These are phyloP conservation scores for Naso thynnoides DNA, from an alignment of 2,797 vertebrate species.

Conservation along the genomic window DNA sequence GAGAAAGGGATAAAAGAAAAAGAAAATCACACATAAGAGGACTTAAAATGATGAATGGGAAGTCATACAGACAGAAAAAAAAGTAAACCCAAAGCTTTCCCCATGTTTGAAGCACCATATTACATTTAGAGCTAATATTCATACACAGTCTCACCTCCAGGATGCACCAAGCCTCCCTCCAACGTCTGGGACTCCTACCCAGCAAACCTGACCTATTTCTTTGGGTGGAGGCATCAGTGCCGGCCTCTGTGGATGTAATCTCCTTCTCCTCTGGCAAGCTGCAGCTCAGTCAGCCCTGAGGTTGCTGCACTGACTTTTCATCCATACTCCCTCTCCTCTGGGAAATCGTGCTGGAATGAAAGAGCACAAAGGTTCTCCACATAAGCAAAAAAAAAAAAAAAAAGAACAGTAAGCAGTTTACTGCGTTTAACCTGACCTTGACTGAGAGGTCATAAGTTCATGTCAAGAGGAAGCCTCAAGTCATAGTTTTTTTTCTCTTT, in stretches of 20 bases:
- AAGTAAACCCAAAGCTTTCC: conserved; percentile 3
- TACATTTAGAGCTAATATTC: conserved; percentile 21
- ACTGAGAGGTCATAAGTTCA: conserved; percentile 22
- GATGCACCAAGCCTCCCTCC: conserved; percentile 17
- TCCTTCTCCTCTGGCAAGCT: conserved; percentile 31
- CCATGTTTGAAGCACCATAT: conserved; percentile 1
- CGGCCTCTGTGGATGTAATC: conserved; percentile 54
- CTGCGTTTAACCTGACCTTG: conserved; percentile 25
- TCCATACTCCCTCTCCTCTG: conserved; percentile 27
- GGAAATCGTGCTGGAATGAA: conserved; percentile 38
- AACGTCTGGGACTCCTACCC: conserved; percentile 21
- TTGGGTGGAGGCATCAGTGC: conserved; percentile 10
- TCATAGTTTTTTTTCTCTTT: conserved; percentile 1
- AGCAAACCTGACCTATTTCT: conserved; percentile 43
- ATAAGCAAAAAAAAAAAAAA: conserved; percentile 15
- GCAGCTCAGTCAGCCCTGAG: conserved; percentile 51
- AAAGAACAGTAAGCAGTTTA: conserved; percentile 10
- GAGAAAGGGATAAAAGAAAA: not conserved
- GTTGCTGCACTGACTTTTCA: conserved; percentile 52
- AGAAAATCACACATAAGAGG: not conserved
- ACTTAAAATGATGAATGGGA: not conserved
- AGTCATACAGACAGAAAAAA: not conserved
- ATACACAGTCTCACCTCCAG: conserved; percentile 26
- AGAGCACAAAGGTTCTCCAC: conserved; percentile 21
- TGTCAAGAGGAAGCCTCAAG: not conserved